Conservation (phyloP, 2,113 vertebrate genomes). For the Thunnus maccoyii region DNA sequence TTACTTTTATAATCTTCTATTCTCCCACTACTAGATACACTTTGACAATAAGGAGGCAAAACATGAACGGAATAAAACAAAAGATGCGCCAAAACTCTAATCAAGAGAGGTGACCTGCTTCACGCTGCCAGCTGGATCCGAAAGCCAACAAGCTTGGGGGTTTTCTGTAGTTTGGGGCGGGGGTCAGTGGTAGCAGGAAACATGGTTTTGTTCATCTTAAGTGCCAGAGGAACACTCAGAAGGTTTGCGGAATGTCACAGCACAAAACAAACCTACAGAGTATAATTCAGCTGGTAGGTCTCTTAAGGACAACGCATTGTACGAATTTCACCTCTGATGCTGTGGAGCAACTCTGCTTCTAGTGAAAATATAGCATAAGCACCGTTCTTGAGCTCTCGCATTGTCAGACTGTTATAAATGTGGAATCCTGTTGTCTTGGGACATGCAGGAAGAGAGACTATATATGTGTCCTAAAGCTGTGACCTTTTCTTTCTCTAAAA, state of each 20-base stretch:
- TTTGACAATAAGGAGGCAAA: conserved; percentile 19
- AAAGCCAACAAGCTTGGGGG: conserved; percentile 14
- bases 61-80: background rate
- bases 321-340: conserved; percentile 30
- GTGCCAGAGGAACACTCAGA: conserved; percentile 60
- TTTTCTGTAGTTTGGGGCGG: conserved; percentile 47
- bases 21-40: background rate
- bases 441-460: background rate
- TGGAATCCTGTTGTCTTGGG: conserved; percentile 10
- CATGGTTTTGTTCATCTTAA: conserved; percentile 63
- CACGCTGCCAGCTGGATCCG: conserved; percentile 17
- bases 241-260: conserved; percentile 56
- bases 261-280: conserved; percentile 52
- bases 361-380: background rate
- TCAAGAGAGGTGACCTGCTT: conserved; percentile 30
- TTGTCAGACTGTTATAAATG: background rate
- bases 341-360: background rate
- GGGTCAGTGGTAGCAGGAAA: conserved; percentile 62
- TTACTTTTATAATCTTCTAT: background rate
- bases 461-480: conserved; percentile 7
- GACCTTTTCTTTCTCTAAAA: conserved; percentile 12
- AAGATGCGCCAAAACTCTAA: conserved; percentile 3
- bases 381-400: background rate
- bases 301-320: conserved; percentile 26
- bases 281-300: conserved; percentile 34